A percentile compares a stretch with the other conserved stretches of the same genome.
Conservation (phyloP, 2,113 vertebrate species). For the Nematolebias whitei region DNA sequence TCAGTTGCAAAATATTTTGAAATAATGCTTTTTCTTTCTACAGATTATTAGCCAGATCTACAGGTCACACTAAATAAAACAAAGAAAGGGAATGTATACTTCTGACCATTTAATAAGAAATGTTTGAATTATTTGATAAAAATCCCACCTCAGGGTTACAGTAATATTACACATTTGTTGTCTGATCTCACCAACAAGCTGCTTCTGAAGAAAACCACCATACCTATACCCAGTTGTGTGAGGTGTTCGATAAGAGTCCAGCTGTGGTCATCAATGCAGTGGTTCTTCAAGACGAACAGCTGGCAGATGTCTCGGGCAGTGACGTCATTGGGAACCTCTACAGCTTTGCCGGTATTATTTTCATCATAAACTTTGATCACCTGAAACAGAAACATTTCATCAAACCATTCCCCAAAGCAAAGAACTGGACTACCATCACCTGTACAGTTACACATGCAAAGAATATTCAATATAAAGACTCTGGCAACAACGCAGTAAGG, state of each 20-base stretch:
- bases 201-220: slow-evolving; percentile 19
- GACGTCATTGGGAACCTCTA: slow-evolving; percentile 93
- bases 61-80: no score
- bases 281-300: slow-evolving; percentile 92
- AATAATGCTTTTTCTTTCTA: no score
- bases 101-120: no score
- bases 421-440: neutral
- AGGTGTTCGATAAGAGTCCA: slow-evolving; percentile 96
- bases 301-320: slow-evolving; percentile 93
- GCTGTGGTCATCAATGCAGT: slow-evolving; percentile 92
- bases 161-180: no score
- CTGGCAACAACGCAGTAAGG: slow-evolving; percentile 10
- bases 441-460: slow-evolving; percentile 2
- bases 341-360: slow-evolving; percentile 91
- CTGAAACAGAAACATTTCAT: slow-evolving; percentile 72
- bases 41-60: no score
- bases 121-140: no score
- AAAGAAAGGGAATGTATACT: no score
- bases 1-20: no score
- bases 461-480: slow-evolving; percentile 8
- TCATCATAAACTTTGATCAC: slow-evolving; percentile 97
- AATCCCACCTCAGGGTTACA: no score
- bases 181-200: neutral
- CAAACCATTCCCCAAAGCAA: neutral
- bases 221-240: slow-evolving; percentile 85